Conservation (phyloP, 2,797 vertebrate genomes). For the Danionella dracula region DNA sequence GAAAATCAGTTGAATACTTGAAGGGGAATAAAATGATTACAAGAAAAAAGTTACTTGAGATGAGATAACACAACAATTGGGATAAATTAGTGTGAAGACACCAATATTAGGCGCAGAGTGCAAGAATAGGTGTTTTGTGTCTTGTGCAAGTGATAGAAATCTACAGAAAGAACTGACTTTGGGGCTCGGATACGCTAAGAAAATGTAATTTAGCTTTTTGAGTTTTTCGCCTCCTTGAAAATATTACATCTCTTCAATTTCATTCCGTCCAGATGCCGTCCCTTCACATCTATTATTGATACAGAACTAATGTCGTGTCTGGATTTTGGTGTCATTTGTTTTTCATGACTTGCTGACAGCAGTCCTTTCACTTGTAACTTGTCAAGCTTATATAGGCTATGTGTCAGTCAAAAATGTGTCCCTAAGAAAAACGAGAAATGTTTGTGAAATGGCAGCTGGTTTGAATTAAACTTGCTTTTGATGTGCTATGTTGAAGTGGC, state of each 20-base stretch:
- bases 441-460: background rate
- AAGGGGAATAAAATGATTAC: background rate
- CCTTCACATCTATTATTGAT: slow-evolving; percentile 23
- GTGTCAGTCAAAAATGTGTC: slow-evolving; percentile 9
- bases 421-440: background rate
- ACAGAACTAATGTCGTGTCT: background rate
- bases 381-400: slow-evolving; percentile 22
- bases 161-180: background rate
- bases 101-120: slow-evolving; percentile 9
- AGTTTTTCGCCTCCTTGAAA: slow-evolving; percentile 12
- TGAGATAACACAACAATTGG: slow-evolving; percentile 1
- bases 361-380: slow-evolving; percentile 11
- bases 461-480: background rate
- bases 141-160: background rate
- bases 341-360: slow-evolving; percentile 28
- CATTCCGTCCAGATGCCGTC: background rate
- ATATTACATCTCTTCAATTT: slow-evolving; percentile 19
- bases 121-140: background rate
- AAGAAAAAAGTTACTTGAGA: background rate
- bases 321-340: slow-evolving; percentile 28
- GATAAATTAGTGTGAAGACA: slow-evolving; percentile 8
- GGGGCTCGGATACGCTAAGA: slow-evolving; percentile 19
- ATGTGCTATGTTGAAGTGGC: background rate
- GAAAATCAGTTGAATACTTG: background rate
- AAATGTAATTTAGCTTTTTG: slow-evolving; percentile 7